Evolutionary conservation across 1,140 invertebrate species (phyloP).

Genomic region (Arctopsyche grandis): DNA sequence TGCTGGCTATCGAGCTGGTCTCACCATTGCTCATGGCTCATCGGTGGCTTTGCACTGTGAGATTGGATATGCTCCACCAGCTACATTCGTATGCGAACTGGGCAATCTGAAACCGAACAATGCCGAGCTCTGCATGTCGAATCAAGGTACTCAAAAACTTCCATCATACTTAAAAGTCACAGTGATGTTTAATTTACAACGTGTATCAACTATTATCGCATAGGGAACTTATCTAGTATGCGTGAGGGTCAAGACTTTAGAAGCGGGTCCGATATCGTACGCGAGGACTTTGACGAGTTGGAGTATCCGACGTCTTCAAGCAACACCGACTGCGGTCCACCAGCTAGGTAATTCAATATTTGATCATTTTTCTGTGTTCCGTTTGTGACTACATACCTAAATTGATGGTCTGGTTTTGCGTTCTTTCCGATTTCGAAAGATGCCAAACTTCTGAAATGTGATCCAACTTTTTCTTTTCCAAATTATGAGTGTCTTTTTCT

Average conservation of each 20-base stretch:
- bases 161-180: background rate
- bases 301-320: conserved; percentile 65
- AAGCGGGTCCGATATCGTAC: conserved; percentile 73
- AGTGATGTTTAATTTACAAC: too few relatives aligned
- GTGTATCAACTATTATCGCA: too few relatives aligned
- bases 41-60: conserved; percentile 76
- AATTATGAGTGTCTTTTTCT: conserved; percentile 25
- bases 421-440: conserved; percentile 20
- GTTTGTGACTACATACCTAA: conserved; percentile 40
- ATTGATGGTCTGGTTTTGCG: background rate
- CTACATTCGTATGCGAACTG: conserved; percentile 72
- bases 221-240: conserved; percentile 50
- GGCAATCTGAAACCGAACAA: conserved; percentile 70
- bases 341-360: conserved; percentile 67
- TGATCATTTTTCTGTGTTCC: background rate
- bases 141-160: conserved; percentile 40
- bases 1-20: conserved; percentile 78
- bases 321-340: conserved; percentile 72
- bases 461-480: background rate
- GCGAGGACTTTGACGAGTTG: conserved; percentile 72
- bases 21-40: conserved; percentile 82
- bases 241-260: conserved; percentile 64
- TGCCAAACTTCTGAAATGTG: conserved; percentile 11
- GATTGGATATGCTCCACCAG: conserved; percentile 66
- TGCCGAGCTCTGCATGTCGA: conserved; percentile 63